These are phyloP conservation scores for Euthynnus affinis DNA, from an alignment of 2,797 vertebrate species.

Conservation along the genomic window DNA sequence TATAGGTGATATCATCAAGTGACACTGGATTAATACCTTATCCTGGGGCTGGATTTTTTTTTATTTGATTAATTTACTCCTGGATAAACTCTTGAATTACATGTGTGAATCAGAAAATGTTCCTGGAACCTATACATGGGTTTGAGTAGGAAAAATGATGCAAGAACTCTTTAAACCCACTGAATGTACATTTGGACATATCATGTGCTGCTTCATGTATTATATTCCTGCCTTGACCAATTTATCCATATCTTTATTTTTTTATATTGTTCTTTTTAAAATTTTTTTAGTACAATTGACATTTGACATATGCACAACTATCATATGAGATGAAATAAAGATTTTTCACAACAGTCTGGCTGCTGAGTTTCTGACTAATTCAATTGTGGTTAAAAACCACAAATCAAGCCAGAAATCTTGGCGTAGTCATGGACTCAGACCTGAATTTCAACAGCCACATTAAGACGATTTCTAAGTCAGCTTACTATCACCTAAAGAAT, in stretches of 20 bases:
- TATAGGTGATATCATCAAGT: too few relatives aligned
- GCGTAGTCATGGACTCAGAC: too few relatives aligned
- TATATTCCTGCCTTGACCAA: background rate
- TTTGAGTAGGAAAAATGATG: background rate
- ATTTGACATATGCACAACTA: background rate
- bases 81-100: background rate
- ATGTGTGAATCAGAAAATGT: background rate
- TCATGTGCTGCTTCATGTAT: background rate
- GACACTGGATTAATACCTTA: background rate
- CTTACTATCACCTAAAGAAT: too few relatives aligned
- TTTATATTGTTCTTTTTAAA: background rate
- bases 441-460: too few relatives aligned
- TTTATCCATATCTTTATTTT: background rate
- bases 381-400: too few relatives aligned
- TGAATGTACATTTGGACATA: background rate
- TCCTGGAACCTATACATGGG: background rate
- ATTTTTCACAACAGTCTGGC: background rate
- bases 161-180: background rate
- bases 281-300: background rate
- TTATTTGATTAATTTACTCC: background rate
- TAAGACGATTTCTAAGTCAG: too few relatives aligned
- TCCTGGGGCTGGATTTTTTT: background rate
- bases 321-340: background rate
- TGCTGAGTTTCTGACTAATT: constrained; percentile 7
- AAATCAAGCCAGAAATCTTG: too few relatives aligned